Percentiles rank a stretch among this genome's conserved stretches.
Evolutionary conservation across 2,888 invertebrate genomes (phyloP).

Genomic region (Seira ritae): DNA sequence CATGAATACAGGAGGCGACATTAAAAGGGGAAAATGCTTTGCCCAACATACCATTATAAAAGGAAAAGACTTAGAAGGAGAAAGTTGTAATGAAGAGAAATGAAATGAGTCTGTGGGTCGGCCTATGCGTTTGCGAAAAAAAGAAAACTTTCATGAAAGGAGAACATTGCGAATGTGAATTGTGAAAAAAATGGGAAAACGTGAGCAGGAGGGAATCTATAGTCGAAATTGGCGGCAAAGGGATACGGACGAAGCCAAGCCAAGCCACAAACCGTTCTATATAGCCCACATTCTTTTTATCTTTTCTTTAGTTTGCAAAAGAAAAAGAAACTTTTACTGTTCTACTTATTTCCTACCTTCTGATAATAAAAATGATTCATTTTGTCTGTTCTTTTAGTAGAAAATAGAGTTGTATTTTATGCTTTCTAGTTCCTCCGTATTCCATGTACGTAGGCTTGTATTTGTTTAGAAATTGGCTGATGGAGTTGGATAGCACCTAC

Average conservation of each 20-base stretch:
- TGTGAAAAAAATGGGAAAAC: not conserved
- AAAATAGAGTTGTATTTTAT: too few relatives aligned
- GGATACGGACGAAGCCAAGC: not conserved
- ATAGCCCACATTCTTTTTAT: too few relatives aligned
- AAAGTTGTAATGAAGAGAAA: constrained; percentile 18
- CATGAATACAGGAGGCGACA: not conserved
- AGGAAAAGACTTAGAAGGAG: not conserved
- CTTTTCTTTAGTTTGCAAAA: not conserved
- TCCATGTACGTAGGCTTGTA: too few relatives aligned
- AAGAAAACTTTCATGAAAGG: not conserved
- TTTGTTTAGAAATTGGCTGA: too few relatives aligned
- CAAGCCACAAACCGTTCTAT: too few relatives aligned
- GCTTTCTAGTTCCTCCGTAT: too few relatives aligned
- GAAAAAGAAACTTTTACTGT: not conserved
- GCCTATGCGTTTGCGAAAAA: not conserved
- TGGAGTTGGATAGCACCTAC: too few relatives aligned
- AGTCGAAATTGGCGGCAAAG: not conserved
- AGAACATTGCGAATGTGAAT: not conserved
- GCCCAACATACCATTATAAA: not conserved
- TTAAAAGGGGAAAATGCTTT: not conserved
- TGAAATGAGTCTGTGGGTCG: not conserved
- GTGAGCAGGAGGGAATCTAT: not conserved
- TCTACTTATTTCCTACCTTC: too few relatives aligned
- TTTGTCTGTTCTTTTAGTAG: too few relatives aligned
- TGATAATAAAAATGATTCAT: too few relatives aligned